Evolutionary conservation across 2,113 vertebrate species (phyloP).

Genomic region (Aspiorhynchus laticeps): DNA sequence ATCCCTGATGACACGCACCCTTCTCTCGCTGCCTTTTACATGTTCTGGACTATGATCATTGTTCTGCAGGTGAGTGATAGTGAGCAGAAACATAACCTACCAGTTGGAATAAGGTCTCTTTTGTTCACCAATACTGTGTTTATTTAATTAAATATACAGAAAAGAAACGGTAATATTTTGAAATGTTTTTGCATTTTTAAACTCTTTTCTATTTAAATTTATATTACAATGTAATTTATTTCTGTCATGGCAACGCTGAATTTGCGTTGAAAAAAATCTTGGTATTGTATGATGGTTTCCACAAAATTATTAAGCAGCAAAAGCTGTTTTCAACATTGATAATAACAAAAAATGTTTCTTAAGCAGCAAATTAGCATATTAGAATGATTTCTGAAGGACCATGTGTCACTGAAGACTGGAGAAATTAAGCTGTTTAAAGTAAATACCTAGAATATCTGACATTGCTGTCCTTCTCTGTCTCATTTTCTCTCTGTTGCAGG

Average conservation of each 20-base stretch:
- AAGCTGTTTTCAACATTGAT: not conserved
- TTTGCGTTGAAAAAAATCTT: no score
- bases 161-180: no score
- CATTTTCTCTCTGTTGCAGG: slow-evolving; percentile 73
- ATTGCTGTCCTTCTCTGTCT: not conserved
- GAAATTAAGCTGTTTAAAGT: not conserved
- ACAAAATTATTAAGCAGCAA: not conserved
- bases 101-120: no score
- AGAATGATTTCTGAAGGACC: not conserved
- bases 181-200: no score
- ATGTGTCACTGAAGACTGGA: not conserved
- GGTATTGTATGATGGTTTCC: no score
- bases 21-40: slow-evolving; percentile 84
- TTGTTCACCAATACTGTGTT: no score
- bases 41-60: slow-evolving; percentile 98
- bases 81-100: not conserved
- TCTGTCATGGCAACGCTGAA: not conserved
- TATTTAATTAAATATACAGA: no score
- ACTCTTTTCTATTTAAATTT: no score
- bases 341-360: not conserved
- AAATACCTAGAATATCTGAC: not conserved
- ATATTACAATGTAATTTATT: not conserved
- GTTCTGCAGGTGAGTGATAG: slow-evolving; percentile 87
- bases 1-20: slow-evolving; percentile 73
- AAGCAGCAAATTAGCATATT: not conserved